Evolutionary conservation across 2,888 invertebrate species (phyloP).

Genomic region (Tipula lateralis): DNA sequence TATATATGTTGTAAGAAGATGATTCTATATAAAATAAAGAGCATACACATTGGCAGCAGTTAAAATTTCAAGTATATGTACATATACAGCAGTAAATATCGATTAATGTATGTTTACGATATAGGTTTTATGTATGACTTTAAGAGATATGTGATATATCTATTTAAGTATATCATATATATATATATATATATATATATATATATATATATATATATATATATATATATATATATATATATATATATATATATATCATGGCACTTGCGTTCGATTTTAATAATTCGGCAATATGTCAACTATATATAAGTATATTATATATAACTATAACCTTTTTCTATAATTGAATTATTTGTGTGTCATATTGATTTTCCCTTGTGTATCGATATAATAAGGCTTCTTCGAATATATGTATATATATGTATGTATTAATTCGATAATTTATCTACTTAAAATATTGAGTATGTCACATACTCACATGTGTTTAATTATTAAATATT

Average conservation of each 20-base stretch:
- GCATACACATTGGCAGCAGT: not conserved
- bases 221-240: too few relatives aligned
- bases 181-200: too few relatives aligned
- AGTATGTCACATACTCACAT: not conserved
- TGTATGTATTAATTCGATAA: not conserved
- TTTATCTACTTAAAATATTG: not conserved
- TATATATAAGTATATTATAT: not conserved
- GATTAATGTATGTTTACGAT: not conserved
- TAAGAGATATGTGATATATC: not conserved
- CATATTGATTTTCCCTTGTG: not conserved
- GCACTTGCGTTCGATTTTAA: not conserved
- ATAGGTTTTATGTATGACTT: not conserved
- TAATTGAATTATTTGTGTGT: slow-evolving; percentile 19
- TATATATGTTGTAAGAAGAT: not conserved
- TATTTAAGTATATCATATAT: not conserved
- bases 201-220: too few relatives aligned
- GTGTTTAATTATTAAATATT: not conserved
- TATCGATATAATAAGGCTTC: not conserved
- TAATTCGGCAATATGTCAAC: not conserved
- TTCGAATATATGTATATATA: not conserved
- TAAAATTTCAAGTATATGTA: not conserved
- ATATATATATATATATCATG: too few relatives aligned
- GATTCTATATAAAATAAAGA: not conserved
- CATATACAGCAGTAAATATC: not conserved
- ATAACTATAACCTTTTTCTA: not conserved